A percentile compares a stretch with the other conserved stretches of the same genome.
These are phyloP conservation scores for Sesia bembeciformis DNA, from an alignment of 2,888 invertebrate species.

Conservation along the genomic window DNA sequence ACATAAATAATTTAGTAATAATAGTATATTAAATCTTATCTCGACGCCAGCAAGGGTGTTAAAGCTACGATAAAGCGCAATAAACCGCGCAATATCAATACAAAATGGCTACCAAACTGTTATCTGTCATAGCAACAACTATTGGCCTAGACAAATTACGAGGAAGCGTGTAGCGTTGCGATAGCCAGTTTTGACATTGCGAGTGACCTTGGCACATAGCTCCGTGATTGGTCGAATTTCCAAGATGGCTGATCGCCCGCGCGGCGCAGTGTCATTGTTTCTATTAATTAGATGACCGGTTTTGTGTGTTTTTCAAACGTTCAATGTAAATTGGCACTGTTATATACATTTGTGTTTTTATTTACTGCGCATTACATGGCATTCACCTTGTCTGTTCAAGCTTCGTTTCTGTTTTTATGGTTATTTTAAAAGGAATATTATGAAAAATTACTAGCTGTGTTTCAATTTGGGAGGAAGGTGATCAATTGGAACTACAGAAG, in stretches of 20 bases:
- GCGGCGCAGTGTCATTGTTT: slow-evolving; percentile 51
- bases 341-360: neutral
- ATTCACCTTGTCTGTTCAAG: neutral
- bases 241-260: slow-evolving; percentile 57
- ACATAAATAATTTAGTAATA: too few species aligned
- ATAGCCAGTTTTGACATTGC: slow-evolving; percentile 61
- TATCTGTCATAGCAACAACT: slow-evolving; percentile 53
- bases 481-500: too few species aligned
- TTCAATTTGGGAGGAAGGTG: too few species aligned
- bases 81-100: slow-evolving; percentile 10
- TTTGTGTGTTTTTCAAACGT: slow-evolving; percentile 46
- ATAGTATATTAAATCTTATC: too few species aligned
- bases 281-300: slow-evolving; percentile 63
- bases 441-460: too few species aligned
- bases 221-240: slow-evolving; percentile 46
- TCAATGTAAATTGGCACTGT: slow-evolving; percentile 20
- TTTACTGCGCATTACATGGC: neutral
- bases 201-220: slow-evolving; percentile 48
- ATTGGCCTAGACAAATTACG: slow-evolving; percentile 57
- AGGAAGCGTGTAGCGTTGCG: slow-evolving; percentile 38
- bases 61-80: too few species aligned
- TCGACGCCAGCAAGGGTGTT: too few species aligned
- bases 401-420: neutral
- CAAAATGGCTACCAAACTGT: slow-evolving; percentile 57
- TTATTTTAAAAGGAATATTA: neutral